Evolutionary conservation across 2,888 invertebrate genomes (phyloP).

Genomic region (Endomychus coccineus): DNA sequence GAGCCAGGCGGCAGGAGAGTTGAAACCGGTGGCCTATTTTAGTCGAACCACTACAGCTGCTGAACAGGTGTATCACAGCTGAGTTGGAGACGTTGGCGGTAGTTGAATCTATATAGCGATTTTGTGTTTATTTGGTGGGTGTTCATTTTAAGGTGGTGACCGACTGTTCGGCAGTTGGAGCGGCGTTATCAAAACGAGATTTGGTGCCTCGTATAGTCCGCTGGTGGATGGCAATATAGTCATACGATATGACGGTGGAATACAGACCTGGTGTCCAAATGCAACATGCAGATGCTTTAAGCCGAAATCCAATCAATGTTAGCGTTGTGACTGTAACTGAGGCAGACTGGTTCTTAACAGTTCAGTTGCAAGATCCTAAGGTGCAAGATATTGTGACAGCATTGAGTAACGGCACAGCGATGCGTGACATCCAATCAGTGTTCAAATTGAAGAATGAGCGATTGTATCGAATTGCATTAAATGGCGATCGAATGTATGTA

Average conservation of each 20-base stretch:
- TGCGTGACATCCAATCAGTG: conserved; percentile 17
- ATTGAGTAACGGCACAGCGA: conserved; percentile 9
- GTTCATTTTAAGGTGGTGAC: conserved; percentile 24
- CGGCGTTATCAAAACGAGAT: no score
- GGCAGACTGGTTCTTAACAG: no score
- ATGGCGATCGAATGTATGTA: conserved; percentile 18
- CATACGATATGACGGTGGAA: conserved; percentile 20
- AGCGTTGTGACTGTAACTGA: no score
- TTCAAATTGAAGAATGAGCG: conserved; percentile 19
- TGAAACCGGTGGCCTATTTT: no score
- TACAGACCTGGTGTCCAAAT: no score
- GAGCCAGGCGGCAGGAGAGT: no score
- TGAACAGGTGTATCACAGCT: conserved; percentile 20
- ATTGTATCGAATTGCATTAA: conserved; percentile 15
- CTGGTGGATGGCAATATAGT: no score
- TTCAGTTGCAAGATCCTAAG: conserved; percentile 15
- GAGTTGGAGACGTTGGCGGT: conserved; percentile 25
- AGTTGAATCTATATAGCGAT: conserved; percentile 20
- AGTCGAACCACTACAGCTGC: no score
- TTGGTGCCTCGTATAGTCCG: no score
- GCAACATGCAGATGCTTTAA: no score
- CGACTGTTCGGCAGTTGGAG: no score
- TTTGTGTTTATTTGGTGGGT: no score
- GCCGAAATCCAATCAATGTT: conserved; percentile 4
- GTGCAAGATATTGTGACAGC: conserved; percentile 8